Evolutionary conservation across 2,888 invertebrate species (phyloP), one percentile per base, ranked within the genome.

Genomic region (Agrilus mali): DNA sequence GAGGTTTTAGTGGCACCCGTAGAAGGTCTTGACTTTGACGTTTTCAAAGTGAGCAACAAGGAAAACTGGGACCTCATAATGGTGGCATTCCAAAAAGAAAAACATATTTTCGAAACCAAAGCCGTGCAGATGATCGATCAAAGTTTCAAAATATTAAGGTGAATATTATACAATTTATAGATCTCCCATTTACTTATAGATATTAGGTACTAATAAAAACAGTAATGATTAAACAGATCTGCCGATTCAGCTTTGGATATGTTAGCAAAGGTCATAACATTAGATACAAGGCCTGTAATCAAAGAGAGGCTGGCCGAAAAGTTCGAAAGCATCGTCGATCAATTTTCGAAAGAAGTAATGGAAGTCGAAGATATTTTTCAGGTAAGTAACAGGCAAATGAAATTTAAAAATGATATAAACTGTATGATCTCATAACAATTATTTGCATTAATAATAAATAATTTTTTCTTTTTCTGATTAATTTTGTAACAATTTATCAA

Each of bases 51-150:
- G 42, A 79, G 80, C 46, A 82, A 86, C 53, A 81, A 80, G 57
- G 84, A 86, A 58, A 84, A 86, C 58, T 94, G 94, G 93, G 84
- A 86, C 48, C 82, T 82, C 2, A 78, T 89, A 1, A 80, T 89
- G 72, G 74, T 73, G 0, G 76, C 77, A 49, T 89, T 93, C 60
- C 78, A 85, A 64, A 75, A 72, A 16, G 85, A 87, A 57, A 83
- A 92, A 0, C 63, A 67, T 1, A 71, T 70, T 48, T 69, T 93
- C 27, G 93, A 94, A 60, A 74, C 75, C 3, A 87, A 90, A 56
- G 89, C 90, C 0, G 84, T 83, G 57, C 74, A 72, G 47, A 89
- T 90, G 55, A 88, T 94, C 46, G 87, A 90, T 60, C 79, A 84
- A 56, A 86, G 89, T 50, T 93, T 94, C 59, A 80, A 77, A 44